Conservation (phyloP, 53 echinoderm and acorn worm genomes). For the Zoroaster sp. region DNA sequence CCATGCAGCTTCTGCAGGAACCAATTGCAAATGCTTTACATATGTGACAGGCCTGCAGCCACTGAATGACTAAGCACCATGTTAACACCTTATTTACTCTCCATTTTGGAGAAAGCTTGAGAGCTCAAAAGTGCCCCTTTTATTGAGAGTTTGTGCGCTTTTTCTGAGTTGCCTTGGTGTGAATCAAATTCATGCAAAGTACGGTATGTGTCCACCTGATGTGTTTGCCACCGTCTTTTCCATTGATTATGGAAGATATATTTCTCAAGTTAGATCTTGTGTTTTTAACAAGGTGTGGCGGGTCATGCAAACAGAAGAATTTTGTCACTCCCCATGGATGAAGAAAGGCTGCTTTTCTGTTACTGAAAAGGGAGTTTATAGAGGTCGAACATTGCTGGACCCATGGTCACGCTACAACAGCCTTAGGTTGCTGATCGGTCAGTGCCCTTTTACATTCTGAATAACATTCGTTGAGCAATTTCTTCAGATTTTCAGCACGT, state of each 20-base stretch:
- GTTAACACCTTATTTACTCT: slow-evolving; percentile 36
- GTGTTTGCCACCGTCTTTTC: neutral
- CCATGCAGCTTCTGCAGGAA: slow-evolving; percentile 38
- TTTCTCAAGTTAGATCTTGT: slow-evolving; percentile 29
- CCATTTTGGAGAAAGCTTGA: slow-evolving; percentile 44
- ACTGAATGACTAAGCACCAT: slow-evolving; percentile 54
- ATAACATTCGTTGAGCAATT: neutral
- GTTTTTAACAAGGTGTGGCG: slow-evolving; percentile 56
- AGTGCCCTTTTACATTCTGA: neutral
- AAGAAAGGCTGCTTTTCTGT: slow-evolving; percentile 12
- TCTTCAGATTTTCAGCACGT: neutral
- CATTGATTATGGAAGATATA: slow-evolving; percentile 17
- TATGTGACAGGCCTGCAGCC: slow-evolving; percentile 42
- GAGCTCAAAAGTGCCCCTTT: neutral
- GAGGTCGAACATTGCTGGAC: slow-evolving; percentile 13
- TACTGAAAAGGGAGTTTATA: slow-evolving; percentile 20
- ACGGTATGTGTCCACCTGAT: slow-evolving; percentile 50
- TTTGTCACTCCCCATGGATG: slow-evolving; percentile 8
- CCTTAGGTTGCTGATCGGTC: slow-evolving; percentile 30
- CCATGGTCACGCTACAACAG: slow-evolving; percentile 57
- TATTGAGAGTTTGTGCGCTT: slow-evolving; percentile 51
- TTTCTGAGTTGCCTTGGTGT: neutral
- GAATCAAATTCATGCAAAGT: slow-evolving; percentile 40
- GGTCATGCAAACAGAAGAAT: slow-evolving; percentile 64
- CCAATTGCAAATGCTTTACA: neutral